Conservation (phyloP, 2,888 invertebrate species). For the Emesis russula region DNA sequence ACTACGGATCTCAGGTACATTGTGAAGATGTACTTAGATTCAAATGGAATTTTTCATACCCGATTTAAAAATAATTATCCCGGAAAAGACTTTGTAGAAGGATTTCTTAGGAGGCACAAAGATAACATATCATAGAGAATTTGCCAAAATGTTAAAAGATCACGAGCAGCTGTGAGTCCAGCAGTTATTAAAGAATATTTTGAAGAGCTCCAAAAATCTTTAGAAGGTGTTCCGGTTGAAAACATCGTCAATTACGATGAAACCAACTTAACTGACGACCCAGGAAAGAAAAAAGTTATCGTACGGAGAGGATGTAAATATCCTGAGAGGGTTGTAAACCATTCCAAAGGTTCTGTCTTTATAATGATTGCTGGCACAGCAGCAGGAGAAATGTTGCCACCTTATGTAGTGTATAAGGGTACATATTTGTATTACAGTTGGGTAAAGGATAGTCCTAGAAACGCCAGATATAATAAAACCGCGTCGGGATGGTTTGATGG, state of each 20-base stretch:
- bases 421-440: constrained; percentile 90
- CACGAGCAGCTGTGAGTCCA: constrained; percentile 53
- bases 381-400: constrained; percentile 81
- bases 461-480: constrained; percentile 87
- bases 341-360: constrained; percentile 89
- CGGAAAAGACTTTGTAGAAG: constrained; percentile 52
- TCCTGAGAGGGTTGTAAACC: constrained; percentile 83
- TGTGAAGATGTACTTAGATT: constrained; percentile 51
- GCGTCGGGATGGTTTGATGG: constrained; percentile 90
- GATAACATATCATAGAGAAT: constrained; percentile 53
- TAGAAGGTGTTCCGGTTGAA: constrained; percentile 62
- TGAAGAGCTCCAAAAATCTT: constrained; percentile 41
- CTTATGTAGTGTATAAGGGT: constrained; percentile 92
- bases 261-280: constrained; percentile 66
- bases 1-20: constrained; percentile 66
- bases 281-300: constrained; percentile 79
- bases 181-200: constrained; percentile 57
- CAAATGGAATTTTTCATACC: constrained; percentile 18
- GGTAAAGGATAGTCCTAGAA: constrained; percentile 90
- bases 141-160: constrained; percentile 66
- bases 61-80: constrained; percentile 68
- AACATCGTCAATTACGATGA: constrained; percentile 41
- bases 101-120: constrained; percentile 61
- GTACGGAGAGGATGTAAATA: constrained; percentile 89
- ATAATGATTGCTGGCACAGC: constrained; percentile 91